Conservation (phyloP, 1,140 invertebrate species). For the Neoseiulus cucumeris region DNA sequence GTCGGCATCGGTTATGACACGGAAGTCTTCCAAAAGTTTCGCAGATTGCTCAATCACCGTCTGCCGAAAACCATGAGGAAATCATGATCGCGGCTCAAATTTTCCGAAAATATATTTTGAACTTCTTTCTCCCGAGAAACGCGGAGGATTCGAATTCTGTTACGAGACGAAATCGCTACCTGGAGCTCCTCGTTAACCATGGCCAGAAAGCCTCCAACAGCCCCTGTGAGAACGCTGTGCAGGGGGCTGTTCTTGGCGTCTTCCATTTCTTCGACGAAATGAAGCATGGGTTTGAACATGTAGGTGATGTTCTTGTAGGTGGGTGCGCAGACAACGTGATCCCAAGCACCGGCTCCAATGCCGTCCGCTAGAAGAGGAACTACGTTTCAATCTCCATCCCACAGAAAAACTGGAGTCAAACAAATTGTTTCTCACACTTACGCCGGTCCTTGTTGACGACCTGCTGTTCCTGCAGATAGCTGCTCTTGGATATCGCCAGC, state of each 20-base stretch:
- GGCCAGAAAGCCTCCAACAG: not conserved
- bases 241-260: conserved; percentile 36
- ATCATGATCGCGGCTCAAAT: too few relatives aligned
- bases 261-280: conserved; percentile 56
- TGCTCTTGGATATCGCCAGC: conserved; percentile 45
- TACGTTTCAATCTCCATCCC: too few relatives aligned
- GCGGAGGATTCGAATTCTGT: too few relatives aligned
- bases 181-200: conserved; percentile 6
- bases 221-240: not conserved
- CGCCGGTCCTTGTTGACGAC: too few relatives aligned
- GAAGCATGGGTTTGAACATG: conserved; percentile 49
- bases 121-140: too few relatives aligned
- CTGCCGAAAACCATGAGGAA: not conserved
- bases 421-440: too few relatives aligned
- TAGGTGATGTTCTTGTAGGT: conserved; percentile 49
- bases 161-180: not conserved
- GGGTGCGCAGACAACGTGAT: conserved; percentile 43
- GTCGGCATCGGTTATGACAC: conserved; percentile 42
- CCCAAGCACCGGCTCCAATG: conserved; percentile 19
- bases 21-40: not conserved
- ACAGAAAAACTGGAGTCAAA: too few relatives aligned
- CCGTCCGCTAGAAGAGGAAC: conserved; percentile 17
- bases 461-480: conserved; percentile 38
- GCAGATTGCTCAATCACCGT: conserved; percentile 5
- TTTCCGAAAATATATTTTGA: too few relatives aligned